A percentile compares a stretch with the other conserved stretches of the same genome.
Conservation (phyloP, 2,797 vertebrate genomes). For the Eulemur rubriventer region DNA sequence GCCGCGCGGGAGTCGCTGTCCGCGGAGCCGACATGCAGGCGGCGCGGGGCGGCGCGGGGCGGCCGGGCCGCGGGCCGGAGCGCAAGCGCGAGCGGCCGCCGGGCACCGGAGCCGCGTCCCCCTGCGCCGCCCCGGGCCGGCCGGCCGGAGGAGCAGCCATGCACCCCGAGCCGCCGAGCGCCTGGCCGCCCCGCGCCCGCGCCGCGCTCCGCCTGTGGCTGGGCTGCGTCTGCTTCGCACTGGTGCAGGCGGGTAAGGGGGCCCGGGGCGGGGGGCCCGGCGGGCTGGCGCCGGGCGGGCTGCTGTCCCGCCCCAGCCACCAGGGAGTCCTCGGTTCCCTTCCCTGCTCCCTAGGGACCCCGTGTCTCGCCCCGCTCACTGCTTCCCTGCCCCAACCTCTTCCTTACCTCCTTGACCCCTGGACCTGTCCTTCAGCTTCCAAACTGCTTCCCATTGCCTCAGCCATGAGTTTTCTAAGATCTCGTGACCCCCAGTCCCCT, state of each 20-base stretch:
- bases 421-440: conserved; percentile 41
- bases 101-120: conserved; percentile 50
- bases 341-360: background rate
- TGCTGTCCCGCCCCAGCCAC: background rate
- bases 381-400: background rate
- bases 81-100: conserved; percentile 47
- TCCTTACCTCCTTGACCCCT: conserved; percentile 55
- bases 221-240: conserved; percentile 83
- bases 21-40: conserved; percentile 76
- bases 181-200: conserved; percentile 78
- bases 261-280: background rate
- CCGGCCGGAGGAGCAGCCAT: conserved; percentile 64
- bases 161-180: conserved; percentile 77
- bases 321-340: background rate
- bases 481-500: background rate
- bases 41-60: conserved; percentile 75
- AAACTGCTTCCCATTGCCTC: background rate
- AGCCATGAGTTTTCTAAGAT: background rate
- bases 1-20: conserved; percentile 77
- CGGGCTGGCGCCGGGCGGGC: background rate
- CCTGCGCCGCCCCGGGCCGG: conserved; percentile 71
- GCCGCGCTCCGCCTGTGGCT: conserved; percentile 84
- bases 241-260: conserved; percentile 86
- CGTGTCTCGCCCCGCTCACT: background rate
- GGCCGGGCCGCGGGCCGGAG: conserved; percentile 71